These are phyloP conservation scores for Merodon equestris DNA, from an alignment of 2,888 invertebrate genomes.

Conservation along the genomic window DNA sequence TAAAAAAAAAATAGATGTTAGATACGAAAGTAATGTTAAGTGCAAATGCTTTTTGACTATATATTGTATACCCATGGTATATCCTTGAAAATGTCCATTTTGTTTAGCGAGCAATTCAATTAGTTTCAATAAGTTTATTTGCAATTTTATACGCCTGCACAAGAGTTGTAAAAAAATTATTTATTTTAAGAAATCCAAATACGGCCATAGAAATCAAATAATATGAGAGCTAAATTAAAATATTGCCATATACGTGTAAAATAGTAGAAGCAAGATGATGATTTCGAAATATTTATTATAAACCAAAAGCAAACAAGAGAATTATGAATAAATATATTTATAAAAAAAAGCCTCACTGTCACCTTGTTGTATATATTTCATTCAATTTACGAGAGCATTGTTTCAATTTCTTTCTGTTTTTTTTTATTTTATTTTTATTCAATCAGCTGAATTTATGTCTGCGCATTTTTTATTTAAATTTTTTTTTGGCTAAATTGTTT, in stretches of 20 bases:
- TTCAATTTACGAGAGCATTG: too few species aligned
- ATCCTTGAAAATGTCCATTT: constrained; percentile 54
- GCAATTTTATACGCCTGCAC: constrained; percentile 29
- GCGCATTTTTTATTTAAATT: constrained; percentile 15
- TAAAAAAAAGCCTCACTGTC: too few species aligned
- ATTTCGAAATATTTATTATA: too few species aligned
- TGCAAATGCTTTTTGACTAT: too few species aligned
- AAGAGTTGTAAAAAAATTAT: constrained; percentile 17
- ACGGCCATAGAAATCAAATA: constrained; percentile 34
- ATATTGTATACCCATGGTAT: constrained; percentile 27
- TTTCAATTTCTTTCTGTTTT: constrained; percentile 10
- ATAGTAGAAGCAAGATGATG: too few species aligned
- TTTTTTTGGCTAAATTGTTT: constrained; percentile 59
- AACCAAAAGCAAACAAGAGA: too few species aligned
- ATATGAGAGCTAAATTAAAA: neutral
- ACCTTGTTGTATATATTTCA: too few species aligned
- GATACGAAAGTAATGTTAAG: constrained; percentile 7
- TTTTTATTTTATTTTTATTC: constrained; percentile 30
- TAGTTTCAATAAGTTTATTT: neutral
- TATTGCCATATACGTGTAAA: too few species aligned
- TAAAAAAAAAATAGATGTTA: constrained; percentile 51
- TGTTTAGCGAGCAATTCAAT: constrained; percentile 51
- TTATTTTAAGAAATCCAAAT: constrained; percentile 30
- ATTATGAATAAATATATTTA: too few species aligned
- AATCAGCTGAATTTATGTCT: constrained; percentile 55